A percentile compares a stretch with the other conserved stretches of the same genome.
Evolutionary conservation across 2,888 invertebrate genomes (phyloP).

Genomic region (Lypha dubia): DNA sequence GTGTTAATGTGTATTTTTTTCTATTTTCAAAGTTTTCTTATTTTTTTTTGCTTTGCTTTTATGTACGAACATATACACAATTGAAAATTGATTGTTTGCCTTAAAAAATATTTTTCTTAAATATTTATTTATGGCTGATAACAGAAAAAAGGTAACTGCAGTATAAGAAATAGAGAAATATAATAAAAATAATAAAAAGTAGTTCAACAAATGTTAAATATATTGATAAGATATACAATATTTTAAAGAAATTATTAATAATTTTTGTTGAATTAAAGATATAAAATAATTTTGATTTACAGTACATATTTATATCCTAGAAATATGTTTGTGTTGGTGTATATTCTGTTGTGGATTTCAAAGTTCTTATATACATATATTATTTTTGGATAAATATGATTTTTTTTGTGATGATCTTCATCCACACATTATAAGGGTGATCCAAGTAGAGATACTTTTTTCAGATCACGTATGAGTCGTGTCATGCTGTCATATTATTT

Average conservation of each 20-base stretch:
- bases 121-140: conserved; percentile 43
- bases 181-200: not conserved
- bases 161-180: not conserved
- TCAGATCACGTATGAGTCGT: no score
- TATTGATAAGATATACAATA: conserved; percentile 20
- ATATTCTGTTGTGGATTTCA: no score
- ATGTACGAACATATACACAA: conserved; percentile 30
- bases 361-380: no score
- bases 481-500: no score
- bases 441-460: no score
- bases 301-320: no score
- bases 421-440: no score
- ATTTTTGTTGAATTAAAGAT: no score
- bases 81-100: conserved; percentile 70
- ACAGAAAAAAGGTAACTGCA: conserved; percentile 18
- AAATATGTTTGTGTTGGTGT: no score
- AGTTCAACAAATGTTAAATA: conserved; percentile 27
- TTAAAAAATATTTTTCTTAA: conserved; percentile 48
- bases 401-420: no score
- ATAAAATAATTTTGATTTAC: no score
- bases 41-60: not conserved
- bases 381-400: no score
- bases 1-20: conserved; percentile 37
- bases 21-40: not conserved
- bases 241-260: conserved; percentile 16